A percentile compares a stretch with the other conserved stretches of the same genome.
Conservation (phyloP, 2,797 vertebrate genomes). For the Sebastes matsubarae region DNA sequence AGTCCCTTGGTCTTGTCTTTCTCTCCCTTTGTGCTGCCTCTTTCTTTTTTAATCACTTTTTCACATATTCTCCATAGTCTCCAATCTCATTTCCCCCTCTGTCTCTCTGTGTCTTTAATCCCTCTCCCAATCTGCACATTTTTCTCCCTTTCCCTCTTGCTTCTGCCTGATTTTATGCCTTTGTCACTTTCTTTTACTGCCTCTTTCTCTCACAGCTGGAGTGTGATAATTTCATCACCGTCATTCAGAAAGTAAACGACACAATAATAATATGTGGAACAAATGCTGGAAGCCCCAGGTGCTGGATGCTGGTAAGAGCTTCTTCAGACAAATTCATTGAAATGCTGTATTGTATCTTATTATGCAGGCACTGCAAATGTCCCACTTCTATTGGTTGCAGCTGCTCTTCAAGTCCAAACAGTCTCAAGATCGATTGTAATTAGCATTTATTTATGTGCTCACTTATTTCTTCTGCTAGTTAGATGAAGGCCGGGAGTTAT, state of each 20-base stretch:
- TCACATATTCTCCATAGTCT: background rate
- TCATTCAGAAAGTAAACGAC: conserved; percentile 85
- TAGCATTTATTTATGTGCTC: conserved; percentile 24
- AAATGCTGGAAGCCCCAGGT: conserved; percentile 84
- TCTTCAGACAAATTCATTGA: background rate
- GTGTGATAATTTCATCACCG: conserved; percentile 88
- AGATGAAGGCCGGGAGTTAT: conserved; percentile 5
- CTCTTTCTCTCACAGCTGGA: conserved; percentile 72
- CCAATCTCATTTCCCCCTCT: background rate
- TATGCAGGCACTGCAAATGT: background rate
- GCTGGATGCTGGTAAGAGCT: conserved; percentile 86
- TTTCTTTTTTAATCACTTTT: conserved; percentile 29
- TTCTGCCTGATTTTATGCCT: conserved; percentile 31
- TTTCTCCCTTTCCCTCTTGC: background rate
- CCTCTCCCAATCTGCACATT: background rate
- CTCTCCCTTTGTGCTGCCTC: background rate
- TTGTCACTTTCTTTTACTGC: background rate
- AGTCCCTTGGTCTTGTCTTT: background rate
- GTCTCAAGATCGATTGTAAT: conserved; percentile 11
- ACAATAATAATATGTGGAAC: conserved; percentile 84
- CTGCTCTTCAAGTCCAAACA: conserved; percentile 1
- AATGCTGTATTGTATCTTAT: background rate
- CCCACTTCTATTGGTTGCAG: background rate
- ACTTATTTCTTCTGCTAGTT: conserved; percentile 4
- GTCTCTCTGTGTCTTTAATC: conserved; percentile 26